phyloP scores from a whole-genome alignment of 1,140 invertebrate species.

The Teleogryllus occipitalis region DNA sequence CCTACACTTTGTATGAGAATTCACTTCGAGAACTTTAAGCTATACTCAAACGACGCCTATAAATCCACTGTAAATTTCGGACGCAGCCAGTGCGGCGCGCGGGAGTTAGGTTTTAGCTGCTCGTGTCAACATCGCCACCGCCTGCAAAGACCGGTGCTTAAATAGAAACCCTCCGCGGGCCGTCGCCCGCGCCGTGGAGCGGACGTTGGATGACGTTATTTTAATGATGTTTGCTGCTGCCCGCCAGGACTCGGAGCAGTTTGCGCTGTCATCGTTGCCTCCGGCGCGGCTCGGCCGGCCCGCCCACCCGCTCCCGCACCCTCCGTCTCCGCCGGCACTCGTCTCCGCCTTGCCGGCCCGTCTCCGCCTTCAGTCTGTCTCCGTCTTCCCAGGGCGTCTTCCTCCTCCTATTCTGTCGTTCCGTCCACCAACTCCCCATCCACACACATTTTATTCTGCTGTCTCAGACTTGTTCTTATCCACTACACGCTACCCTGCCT shows the following conservation, averaged over 20 bases:
- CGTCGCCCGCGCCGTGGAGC: too few species aligned
- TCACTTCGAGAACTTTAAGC: not conserved
- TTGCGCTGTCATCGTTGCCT: not conserved
- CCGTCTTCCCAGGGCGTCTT: too few species aligned
- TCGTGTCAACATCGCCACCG: not conserved
- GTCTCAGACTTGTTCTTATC: too few species aligned
- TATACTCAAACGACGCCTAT: not conserved
- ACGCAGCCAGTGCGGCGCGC: too few species aligned
- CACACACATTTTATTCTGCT: too few species aligned
- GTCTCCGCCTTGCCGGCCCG: too few species aligned
- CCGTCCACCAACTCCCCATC: too few species aligned
- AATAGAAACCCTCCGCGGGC: not conserved
- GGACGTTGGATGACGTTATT: not conserved
- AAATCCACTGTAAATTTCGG: slow-evolving; percentile 1
- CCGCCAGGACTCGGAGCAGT: not conserved
- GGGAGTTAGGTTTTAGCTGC: not conserved
- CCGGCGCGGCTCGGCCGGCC: not conserved
- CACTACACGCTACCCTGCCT: too few species aligned
- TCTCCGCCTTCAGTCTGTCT: too few species aligned
- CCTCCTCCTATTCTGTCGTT: too few species aligned
- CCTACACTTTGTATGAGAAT: not conserved
- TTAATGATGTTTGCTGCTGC: not conserved
- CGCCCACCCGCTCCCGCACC: not conserved
- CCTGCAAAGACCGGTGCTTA: not conserved
- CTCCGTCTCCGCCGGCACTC: not conserved